A percentile compares a stretch with the other conserved stretches of the same genome.
Conservation (phyloP, 1,140 invertebrate species). For the Drosophila prosaltans region DNA sequence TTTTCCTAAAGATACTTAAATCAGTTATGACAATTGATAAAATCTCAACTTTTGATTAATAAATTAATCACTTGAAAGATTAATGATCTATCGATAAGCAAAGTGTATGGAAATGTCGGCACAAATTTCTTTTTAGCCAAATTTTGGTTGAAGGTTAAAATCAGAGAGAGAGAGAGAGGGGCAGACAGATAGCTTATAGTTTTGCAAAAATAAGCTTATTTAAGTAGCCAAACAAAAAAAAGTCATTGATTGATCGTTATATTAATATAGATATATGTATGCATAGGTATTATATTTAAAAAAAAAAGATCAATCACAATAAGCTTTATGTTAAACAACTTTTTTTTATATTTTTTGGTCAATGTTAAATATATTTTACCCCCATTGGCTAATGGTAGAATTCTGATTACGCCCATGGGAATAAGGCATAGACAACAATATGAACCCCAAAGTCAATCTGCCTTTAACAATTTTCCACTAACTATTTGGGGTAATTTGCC, state of each 20-base stretch:
- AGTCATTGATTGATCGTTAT: conserved; percentile 1
- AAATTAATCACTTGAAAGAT: no score
- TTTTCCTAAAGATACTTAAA: no score
- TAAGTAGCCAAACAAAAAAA: background rate
- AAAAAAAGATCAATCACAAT: conserved; percentile 6
- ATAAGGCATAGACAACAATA: background rate
- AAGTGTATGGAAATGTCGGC: no score
- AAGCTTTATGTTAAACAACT: background rate
- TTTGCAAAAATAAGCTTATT: conserved; percentile 6
- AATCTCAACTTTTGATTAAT: no score
- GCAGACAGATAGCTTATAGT: background rate
- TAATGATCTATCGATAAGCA: no score
- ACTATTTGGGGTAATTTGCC: conserved; percentile 17
- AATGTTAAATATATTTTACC: no score
- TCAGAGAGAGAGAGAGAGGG: no score
- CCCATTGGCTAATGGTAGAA: no score
- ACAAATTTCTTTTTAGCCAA: background rate
- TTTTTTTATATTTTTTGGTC: no score
- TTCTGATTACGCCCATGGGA: background rate
- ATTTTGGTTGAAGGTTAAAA: background rate
- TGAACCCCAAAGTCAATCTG: background rate
- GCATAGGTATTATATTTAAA: background rate
- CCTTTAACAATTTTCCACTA: conserved; percentile 9
- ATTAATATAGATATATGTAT: background rate
- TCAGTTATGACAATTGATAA: no score